Conservation (phyloP, 1,140 invertebrate genomes). For the Tribolium castaneum region DNA sequence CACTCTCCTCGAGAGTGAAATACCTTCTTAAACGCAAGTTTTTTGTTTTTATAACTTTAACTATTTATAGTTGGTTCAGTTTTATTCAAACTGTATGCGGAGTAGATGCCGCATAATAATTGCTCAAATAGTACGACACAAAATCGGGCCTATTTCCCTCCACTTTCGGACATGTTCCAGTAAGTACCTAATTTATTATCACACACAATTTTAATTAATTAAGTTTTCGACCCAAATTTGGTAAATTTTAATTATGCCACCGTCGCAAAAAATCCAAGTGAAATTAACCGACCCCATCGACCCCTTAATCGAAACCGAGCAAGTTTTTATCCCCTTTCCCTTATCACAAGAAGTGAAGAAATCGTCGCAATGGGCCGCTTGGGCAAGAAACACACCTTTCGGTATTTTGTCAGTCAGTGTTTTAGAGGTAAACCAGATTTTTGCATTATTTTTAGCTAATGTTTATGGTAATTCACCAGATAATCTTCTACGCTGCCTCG, state of each 20-base stretch:
- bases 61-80: slow-evolving; percentile 17
- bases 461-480: slow-evolving; percentile 60
- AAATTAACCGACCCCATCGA: not conserved
- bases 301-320: not conserved
- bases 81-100: slow-evolving; percentile 6
- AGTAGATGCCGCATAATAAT: not conserved
- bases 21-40: slow-evolving; percentile 11
- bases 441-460: slow-evolving; percentile 22
- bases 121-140: not conserved
- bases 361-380: slow-evolving; percentile 29
- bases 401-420: slow-evolving; percentile 52
- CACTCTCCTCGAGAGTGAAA: not conserved
- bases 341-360: not conserved
- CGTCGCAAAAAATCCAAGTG: not conserved
- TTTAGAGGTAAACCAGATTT: slow-evolving; percentile 47
- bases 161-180: not conserved
- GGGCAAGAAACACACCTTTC: slow-evolving; percentile 46
- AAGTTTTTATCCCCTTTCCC: not conserved
- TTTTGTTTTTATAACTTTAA: slow-evolving; percentile 15
- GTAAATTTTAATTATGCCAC: slow-evolving; percentile 4
- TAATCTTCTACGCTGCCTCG: slow-evolving; percentile 66
- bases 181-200: not conserved
- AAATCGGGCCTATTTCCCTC: not conserved
- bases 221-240: not conserved
- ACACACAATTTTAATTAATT: too few species aligned